Evolutionary conservation across 2,113 vertebrate genomes (phyloP).

Genomic region (Bos indicus): DNA sequence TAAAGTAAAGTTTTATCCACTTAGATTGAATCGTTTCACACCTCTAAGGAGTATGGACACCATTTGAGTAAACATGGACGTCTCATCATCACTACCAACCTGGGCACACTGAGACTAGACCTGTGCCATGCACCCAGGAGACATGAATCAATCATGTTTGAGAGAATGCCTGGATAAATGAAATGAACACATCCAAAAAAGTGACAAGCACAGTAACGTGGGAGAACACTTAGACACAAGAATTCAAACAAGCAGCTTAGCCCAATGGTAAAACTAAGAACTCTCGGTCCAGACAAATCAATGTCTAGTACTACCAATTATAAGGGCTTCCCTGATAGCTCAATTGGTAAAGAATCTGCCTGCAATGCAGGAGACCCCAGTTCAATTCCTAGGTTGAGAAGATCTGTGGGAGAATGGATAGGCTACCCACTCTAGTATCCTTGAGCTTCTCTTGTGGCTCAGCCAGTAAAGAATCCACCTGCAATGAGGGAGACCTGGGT

Average conservation of each 20-base stretch:
- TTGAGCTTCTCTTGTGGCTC: neutral
- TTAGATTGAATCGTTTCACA: neutral
- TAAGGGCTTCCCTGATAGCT: neutral
- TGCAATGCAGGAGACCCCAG: neutral
- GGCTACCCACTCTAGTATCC: neutral
- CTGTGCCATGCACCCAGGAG: accelerated
- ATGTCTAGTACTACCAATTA: neutral
- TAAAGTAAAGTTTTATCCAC: neutral
- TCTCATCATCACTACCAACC: accelerated
- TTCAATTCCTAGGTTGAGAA: neutral
- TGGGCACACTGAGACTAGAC: no score
- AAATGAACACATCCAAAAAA: neutral
- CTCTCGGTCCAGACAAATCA: neutral
- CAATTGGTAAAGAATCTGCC: neutral
- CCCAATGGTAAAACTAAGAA: neutral
- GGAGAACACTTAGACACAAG: neutral
- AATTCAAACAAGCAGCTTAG: neutral
- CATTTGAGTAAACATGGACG: neutral
- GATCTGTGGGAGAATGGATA: neutral
- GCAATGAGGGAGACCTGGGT: neutral
- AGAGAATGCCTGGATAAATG: neutral
- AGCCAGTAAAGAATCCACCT: neutral
- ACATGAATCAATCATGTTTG: neutral
- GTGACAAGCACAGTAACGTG: neutral
- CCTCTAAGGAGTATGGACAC: neutral